Conservation (phyloP, 2,888 invertebrate species). For the Noctua pronuba region DNA sequence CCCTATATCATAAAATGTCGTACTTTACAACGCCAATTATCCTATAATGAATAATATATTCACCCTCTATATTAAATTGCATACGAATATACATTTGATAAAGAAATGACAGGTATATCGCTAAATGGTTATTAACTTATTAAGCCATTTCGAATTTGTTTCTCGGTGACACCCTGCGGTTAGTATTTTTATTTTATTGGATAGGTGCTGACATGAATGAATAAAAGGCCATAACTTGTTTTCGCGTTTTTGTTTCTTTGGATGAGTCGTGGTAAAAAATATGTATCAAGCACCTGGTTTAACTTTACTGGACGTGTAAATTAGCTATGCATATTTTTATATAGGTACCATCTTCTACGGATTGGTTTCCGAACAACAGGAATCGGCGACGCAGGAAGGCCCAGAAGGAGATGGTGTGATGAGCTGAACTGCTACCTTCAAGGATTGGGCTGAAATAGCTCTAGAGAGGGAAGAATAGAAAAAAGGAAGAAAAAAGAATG, state of each 20-base stretch:
- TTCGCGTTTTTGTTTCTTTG: conserved; percentile 22
- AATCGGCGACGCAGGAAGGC: too few relatives aligned
- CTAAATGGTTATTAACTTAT: conserved; percentile 53
- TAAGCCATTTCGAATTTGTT: conserved; percentile 50
- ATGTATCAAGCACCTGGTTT: neutral
- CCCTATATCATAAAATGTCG: conserved; percentile 74
- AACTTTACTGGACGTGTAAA: neutral
- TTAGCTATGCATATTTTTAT: neutral
- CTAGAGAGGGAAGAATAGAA: too few relatives aligned
- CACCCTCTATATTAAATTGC: conserved; percentile 71
- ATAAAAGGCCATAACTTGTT: conserved; percentile 4
- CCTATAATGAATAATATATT: conserved; percentile 74
- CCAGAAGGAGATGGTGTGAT: too few relatives aligned
- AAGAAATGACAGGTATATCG: conserved; percentile 57
- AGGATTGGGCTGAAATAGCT: too few relatives aligned
- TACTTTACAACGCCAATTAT: conserved; percentile 75
- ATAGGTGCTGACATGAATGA: conserved; percentile 20
- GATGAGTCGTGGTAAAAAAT: neutral
- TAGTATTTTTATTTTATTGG: conserved; percentile 27
- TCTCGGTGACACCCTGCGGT: conserved; percentile 9
- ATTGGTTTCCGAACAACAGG: too few relatives aligned
- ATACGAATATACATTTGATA: conserved; percentile 55
- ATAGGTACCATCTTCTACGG: too few relatives aligned
- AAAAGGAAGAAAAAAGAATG: too few relatives aligned
- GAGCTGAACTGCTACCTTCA: too few relatives aligned